Evolutionary conservation across 64 coral and sea anemone genomes (phyloP).

Genomic region (Cladopsammia gracilis): DNA sequence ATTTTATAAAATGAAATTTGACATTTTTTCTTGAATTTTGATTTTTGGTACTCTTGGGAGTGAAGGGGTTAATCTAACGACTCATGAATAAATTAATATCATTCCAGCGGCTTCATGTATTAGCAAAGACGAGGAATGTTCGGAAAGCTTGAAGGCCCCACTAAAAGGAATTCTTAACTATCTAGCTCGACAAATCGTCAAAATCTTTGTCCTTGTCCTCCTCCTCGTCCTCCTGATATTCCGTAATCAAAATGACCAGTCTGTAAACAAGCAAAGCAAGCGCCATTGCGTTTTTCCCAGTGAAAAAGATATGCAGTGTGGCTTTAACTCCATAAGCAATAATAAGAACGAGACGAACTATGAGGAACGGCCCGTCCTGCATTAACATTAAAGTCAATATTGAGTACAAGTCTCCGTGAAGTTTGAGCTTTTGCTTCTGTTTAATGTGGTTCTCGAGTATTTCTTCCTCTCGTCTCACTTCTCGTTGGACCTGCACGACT

Average conservation of each 20-base stretch:
- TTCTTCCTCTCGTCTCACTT: conserved; percentile 85
- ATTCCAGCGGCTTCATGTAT: no score
- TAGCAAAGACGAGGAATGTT: not conserved
- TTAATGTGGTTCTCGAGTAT: conserved; percentile 83
- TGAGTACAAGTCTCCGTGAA: conserved; percentile 95
- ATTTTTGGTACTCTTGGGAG: no score
- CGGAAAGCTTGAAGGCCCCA: not conserved
- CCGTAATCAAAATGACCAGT: conserved; percentile 79
- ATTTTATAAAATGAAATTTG: no score
- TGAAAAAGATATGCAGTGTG: conserved; percentile 93
- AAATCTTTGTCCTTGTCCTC: conserved; percentile 59
- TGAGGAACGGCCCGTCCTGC: conserved; percentile 97
- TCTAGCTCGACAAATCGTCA: conserved; percentile 22
- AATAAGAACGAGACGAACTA: conserved; percentile 86
- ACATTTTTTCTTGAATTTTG: no score
- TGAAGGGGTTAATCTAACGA: no score
- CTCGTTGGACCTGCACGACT: conserved; percentile 86
- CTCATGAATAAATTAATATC: no score
- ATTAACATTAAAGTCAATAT: conserved; percentile 94
- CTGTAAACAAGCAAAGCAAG: conserved; percentile 88
- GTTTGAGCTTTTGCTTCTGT: conserved; percentile 76
- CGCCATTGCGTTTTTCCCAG: conserved; percentile 95
- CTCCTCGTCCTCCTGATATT: conserved; percentile 72
- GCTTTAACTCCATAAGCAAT: conserved; percentile 74
- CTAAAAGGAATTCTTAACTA: not conserved